Conservation (phyloP, 2,113 vertebrate genomes). For the Holacanthus passer region DNA sequence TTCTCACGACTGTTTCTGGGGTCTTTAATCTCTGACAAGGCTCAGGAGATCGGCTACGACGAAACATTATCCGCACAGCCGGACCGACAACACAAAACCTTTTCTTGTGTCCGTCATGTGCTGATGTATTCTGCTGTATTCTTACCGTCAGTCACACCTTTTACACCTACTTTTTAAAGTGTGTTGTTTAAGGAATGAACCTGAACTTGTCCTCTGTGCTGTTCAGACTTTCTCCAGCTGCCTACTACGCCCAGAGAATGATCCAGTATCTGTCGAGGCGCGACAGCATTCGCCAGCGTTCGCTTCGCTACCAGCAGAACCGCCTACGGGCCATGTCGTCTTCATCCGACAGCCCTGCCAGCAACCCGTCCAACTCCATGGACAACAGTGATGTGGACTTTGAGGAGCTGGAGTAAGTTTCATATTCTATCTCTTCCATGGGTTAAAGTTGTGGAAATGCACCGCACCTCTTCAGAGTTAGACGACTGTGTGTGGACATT, state of each 20-base stretch:
- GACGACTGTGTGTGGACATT: not conserved
- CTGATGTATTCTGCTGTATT: not conserved
- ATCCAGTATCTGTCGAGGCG: slow-evolving; percentile 98
- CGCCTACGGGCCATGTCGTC: slow-evolving; percentile 90
- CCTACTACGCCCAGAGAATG: slow-evolving; percentile 99
- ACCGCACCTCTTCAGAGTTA: too few species aligned
- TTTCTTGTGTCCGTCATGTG: not conserved
- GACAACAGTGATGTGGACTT: slow-evolving; percentile 96
- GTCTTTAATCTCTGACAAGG: not conserved
- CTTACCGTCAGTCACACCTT: not conserved
- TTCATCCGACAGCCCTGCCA: slow-evolving; percentile 87
- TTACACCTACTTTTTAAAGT: not conserved
- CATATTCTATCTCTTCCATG: not conserved
- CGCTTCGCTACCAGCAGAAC: slow-evolving; percentile 96
- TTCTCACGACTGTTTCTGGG: not conserved
- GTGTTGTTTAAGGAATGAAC: not conserved
- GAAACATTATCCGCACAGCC: too few species aligned
- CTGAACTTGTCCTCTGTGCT: not conserved
- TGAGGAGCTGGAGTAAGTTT: slow-evolving; percentile 97
- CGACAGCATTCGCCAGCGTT: slow-evolving; percentile 98
- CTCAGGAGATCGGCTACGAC: too few species aligned
- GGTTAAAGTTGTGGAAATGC: too few species aligned
- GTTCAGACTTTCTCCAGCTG: slow-evolving; percentile 95
- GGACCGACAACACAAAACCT: too few species aligned
- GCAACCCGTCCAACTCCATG: slow-evolving; percentile 88